Conservation (phyloP, 1,140 invertebrate species). For the Pseudomyrmex gracilis region DNA sequence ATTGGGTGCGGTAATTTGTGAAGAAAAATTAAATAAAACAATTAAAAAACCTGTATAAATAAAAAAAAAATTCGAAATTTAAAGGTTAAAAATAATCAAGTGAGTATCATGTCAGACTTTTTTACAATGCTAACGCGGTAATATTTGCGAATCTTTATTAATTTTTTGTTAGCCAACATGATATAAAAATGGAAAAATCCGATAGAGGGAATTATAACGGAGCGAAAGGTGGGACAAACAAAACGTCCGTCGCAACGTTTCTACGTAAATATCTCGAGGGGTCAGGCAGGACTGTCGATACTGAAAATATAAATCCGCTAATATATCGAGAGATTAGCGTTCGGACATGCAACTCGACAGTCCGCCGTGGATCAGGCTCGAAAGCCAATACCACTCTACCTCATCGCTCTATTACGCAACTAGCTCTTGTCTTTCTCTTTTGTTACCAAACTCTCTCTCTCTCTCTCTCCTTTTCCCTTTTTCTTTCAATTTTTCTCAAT, state of each 20-base stretch:
- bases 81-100: conserved; percentile 6
- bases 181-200: neutral
- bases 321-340: conserved; percentile 85
- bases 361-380: conserved; percentile 65
- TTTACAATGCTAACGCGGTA: neutral
- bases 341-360: conserved; percentile 80
- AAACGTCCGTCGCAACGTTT: conserved; percentile 61
- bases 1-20: conserved; percentile 46
- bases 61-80: neutral
- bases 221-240: neutral
- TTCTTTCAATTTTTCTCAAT: conserved; percentile 3
- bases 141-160: conserved; percentile 10
- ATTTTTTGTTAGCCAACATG: neutral
- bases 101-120: neutral
- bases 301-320: conserved; percentile 83
- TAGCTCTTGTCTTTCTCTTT: neutral
- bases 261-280: conserved; percentile 65
- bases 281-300: conserved; percentile 62
- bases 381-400: conserved; percentile 32
- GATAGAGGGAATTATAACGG: neutral
- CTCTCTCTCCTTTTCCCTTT: neutral
- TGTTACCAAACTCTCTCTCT: neutral
- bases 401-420: neutral
- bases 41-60: conserved; percentile 43
- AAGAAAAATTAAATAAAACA: conserved; percentile 47